Percentiles rank a stretch among this genome's conserved stretches.
Evolutionary conservation across 2,113 vertebrate genomes (phyloP).

Genomic region (Leptocoma aspasia): DNA sequence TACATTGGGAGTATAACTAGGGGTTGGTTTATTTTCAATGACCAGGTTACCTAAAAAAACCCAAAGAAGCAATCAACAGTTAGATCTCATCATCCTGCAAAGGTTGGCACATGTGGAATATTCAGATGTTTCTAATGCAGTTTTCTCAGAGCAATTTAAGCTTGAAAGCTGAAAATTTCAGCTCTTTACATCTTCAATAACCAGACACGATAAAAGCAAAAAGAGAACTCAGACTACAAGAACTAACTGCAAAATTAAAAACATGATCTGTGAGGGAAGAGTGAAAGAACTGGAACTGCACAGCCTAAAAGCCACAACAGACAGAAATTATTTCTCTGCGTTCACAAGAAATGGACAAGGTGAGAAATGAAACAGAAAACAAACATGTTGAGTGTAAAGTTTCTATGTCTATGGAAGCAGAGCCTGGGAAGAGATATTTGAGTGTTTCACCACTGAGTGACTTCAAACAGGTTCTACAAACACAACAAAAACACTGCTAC

Average conservation of each 20-base stretch:
- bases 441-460: not conserved
- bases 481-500: not conserved
- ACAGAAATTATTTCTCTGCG: not conserved
- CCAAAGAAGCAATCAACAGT: not conserved
- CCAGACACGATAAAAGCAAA: not conserved
- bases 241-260: not conserved
- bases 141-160: not conserved
- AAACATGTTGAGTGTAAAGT: not conserved
- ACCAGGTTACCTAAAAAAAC: constrained; percentile 87
- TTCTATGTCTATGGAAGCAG: not conserved
- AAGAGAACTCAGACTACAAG: not conserved
- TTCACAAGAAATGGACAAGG: not conserved
- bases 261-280: not conserved
- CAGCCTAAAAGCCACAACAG: not conserved
- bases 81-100: not conserved
- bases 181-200: not conserved
- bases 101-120: not conserved
- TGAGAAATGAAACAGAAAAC: not conserved
- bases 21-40: constrained; percentile 88
- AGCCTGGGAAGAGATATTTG: not conserved
- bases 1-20: constrained; percentile 84
- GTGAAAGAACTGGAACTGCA: not conserved
- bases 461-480: not conserved
- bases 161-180: not conserved
- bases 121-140: not conserved